phyloP scores from a whole-genome alignment of 2,888 invertebrate genomes.

The Timema podura region DNA sequence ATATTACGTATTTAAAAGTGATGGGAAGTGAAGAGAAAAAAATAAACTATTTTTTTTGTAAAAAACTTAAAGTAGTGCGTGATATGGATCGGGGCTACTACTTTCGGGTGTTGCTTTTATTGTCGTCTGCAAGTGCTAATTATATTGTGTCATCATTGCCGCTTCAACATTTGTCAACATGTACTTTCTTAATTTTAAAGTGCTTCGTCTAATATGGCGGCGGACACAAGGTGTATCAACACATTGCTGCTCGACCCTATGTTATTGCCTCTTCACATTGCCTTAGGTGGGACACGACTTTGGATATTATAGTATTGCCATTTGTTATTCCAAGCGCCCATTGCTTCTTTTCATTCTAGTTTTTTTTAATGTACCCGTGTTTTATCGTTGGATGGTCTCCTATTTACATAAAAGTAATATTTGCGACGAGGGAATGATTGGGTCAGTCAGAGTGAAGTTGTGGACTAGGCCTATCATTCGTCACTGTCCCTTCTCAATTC shows the following conservation, averaged over 20 bases:
- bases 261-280: slow-evolving; percentile 22
- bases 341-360: too few species aligned
- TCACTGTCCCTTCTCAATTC: too few species aligned
- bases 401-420: too few species aligned
- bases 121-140: slow-evolving; percentile 1
- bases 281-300: slow-evolving; percentile 21
- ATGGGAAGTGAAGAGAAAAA: too few species aligned
- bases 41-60: too few species aligned
- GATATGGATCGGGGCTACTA: background rate
- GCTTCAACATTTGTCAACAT: slow-evolving; percentile 17
- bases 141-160: background rate
- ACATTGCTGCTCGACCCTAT: slow-evolving; percentile 9
- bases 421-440: too few species aligned
- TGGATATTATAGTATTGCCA: background rate
- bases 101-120: background rate
- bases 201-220: slow-evolving; percentile 25
- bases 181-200: slow-evolving; percentile 20
- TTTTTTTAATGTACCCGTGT: too few species aligned
- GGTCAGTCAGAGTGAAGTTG: too few species aligned
- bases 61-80: too few species aligned
- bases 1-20: background rate
- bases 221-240: slow-evolving; percentile 10
- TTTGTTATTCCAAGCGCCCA: background rate
- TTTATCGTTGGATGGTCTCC: too few species aligned
- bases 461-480: too few species aligned